A percentile compares a stretch with the other conserved stretches of the same genome.
Conservation (phyloP, 2,888 invertebrate species). For the Spodoptera littoralis region DNA sequence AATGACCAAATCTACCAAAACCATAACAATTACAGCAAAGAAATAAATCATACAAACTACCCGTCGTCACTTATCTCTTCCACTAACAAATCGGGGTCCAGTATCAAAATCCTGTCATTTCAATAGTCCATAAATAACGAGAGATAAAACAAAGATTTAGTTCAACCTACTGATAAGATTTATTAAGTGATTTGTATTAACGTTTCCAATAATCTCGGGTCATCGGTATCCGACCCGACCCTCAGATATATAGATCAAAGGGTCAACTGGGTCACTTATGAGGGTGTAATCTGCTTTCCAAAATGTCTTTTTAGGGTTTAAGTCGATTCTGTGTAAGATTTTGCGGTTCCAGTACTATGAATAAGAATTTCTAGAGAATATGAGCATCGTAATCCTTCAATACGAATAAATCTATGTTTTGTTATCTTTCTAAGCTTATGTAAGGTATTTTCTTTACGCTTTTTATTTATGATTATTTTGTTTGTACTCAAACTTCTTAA, state of each 20-base stretch:
- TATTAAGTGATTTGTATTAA: conserved; percentile 36
- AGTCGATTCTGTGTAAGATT: not conserved
- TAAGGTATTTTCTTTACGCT: too few species aligned
- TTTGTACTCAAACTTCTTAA: too few species aligned
- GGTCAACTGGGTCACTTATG: conserved; percentile 10
- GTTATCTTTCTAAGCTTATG: too few species aligned
- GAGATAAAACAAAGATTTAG: conserved; percentile 19
- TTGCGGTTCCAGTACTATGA: not conserved
- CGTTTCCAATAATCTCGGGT: conserved; percentile 33
- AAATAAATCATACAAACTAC: too few species aligned
- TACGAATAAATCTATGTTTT: too few species aligned
- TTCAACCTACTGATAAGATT: conserved; percentile 22
- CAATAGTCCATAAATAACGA: conserved; percentile 21
- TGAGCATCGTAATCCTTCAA: too few species aligned
- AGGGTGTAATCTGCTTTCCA: conserved; percentile 25
- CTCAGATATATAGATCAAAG: conserved; percentile 17
- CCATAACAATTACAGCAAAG: too few species aligned
- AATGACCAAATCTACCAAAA: too few species aligned
- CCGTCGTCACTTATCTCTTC: too few species aligned
- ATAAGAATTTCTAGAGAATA: too few species aligned
- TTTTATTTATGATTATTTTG: too few species aligned
- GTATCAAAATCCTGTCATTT: conserved; percentile 4
- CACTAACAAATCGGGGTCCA: not conserved
- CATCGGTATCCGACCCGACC: conserved; percentile 24
- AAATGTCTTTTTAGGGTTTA: not conserved